Evolutionary conservation across 2,888 invertebrate species (phyloP), one percentile per base, ranked within the genome.

Genomic region (Lochmaea capreae): DNA sequence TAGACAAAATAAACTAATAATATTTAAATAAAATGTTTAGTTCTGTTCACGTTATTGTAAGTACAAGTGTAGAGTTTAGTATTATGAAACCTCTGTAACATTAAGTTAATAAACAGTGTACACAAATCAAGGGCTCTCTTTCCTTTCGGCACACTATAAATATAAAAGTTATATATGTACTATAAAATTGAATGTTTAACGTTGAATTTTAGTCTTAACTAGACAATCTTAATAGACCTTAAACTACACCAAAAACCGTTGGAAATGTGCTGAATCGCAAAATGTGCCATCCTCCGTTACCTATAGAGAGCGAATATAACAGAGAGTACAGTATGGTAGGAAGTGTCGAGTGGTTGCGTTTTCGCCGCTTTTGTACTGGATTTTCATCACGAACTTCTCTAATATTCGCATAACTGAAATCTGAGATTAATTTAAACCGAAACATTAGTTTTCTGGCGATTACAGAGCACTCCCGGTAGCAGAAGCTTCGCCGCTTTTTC

Each of bases 361-460:
- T 63, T 43, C 42, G 43, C 18, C 16, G 62, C 14, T 39, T 26
- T 16, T 63, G 43, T 68, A 68, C 61, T 52, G 39, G 16, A 68
- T 68, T 68, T 68, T 68, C 68, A 68, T 68, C 52, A 68, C 49
- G 16, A 68, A 68, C 61, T 68, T 68, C 39, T 68, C 49, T 68
- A 68, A 61, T 61, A 68, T 61, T 68, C 68, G 61, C 61, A 68
- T 68, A 68, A 68, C 68, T 68, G 62, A 14, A 61, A 59, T 12
- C 39, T 14, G 33, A 26, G 61, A 68, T 68, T 68, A 68, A 68
- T 68, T 68, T 39, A 12, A 43, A 49, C 42, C 59, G 58, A 58
- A 58, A 67, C 57, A 57, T 57, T 67, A 59, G 57, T 67, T 67
- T 14, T 58, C 58, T 54, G 16, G 54, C 54, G 54, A 54, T 54